Base-by-base conservation (phyloP, 2,888 invertebrate species). In the Caenorhabditis sp. region DNA sequence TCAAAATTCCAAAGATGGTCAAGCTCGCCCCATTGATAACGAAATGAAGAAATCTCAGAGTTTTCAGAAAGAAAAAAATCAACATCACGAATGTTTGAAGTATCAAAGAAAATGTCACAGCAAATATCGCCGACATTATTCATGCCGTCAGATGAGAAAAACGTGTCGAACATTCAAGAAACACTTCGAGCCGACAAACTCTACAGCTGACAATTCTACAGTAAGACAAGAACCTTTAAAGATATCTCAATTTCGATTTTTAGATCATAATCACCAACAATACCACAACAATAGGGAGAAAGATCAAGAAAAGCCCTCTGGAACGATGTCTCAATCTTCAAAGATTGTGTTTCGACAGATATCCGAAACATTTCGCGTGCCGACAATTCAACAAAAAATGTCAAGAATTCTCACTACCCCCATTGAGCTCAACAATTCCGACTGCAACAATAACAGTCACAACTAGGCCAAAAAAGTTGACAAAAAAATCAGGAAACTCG, bases 281-380 rank as follows among this genome's bases (percentile, higher is more conserved):
- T 53, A 10, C n/a, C 51, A 51, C n/a, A 17, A 36, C 36, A 8
- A n/a, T n/a, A n/a, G n/a, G n/a, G n/a, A n/a, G n/a, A n/a, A n/a
- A n/a, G n/a, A n/a, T n/a, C n/a, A n/a, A n/a, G n/a, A 55, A 26
- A 17, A 62, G 55, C 49, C 64, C 72, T 6, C 27, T 72, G 24
- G 72, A 72, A 23, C 67, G 68, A 53, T 72, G 72, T 31, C 57
- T 72, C n/a, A 67, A 67, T 53, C 65, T 66, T 63, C 72, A 72
- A 57, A 72, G 65, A 37, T 68, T 68, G 27, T 77, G 77, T 43
- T 62, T 62, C 5, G 55, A 60, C 10, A 77, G 74, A 31, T 77
- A 66, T 63, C 36, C 53, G 6, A 74, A 70, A 53, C 77, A 77
- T 51, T 74, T 66, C 43, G 68, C 77, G 0, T 77, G 77, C 49